Percentiles rank a stretch among this genome's conserved stretches.
phyloP scores from a whole-genome alignment of 2,888 invertebrate species.

The Eurytoma californica region DNA sequence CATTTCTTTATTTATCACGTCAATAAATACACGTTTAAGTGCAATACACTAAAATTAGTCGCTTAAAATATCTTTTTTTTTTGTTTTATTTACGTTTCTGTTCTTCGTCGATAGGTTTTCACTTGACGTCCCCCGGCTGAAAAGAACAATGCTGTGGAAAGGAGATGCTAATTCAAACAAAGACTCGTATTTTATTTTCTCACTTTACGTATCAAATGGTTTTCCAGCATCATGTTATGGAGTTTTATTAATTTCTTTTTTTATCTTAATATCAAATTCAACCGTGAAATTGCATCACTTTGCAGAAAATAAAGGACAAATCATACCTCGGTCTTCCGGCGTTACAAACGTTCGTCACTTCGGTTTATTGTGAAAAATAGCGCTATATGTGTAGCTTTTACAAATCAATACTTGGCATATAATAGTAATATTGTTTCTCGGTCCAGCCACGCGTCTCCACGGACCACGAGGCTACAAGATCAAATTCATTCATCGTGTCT shows the following conservation, averaged over 20 bases:
- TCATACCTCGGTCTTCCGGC: slow-evolving; percentile 57
- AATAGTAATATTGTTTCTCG: slow-evolving; percentile 73
- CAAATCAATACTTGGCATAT: slow-evolving; percentile 51
- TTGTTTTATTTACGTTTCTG: slow-evolving; percentile 36
- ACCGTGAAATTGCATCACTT: slow-evolving; percentile 29
- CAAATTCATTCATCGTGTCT: not conserved
- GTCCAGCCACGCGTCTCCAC: slow-evolving; percentile 74
- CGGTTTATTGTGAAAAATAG: slow-evolving; percentile 59
- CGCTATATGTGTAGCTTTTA: slow-evolving; percentile 54
- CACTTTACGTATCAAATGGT: slow-evolving; percentile 51
- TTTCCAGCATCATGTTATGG: slow-evolving; percentile 29
- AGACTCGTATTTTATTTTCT: slow-evolving; percentile 40
- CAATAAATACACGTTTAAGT: slow-evolving; percentile 61
- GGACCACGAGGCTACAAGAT: slow-evolving; percentile 65
- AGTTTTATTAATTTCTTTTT: slow-evolving; percentile 9
- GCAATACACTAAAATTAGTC: slow-evolving; percentile 55
- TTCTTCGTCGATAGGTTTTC: slow-evolving; percentile 51
- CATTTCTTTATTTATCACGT: slow-evolving; percentile 62
- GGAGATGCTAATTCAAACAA: slow-evolving; percentile 61
- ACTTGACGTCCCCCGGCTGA: slow-evolving; percentile 66
- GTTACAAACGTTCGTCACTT: slow-evolving; percentile 65
- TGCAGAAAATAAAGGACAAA: slow-evolving; percentile 52
- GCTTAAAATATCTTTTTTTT: slow-evolving; percentile 39
- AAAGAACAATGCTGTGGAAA: slow-evolving; percentile 72
- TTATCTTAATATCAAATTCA: slow-evolving; percentile 39